Percentiles rank a stretch among this genome's conserved stretches.
These are phyloP conservation scores for Grammomys surdaster DNA, from an alignment of 2,113 vertebrate genomes.

Conservation along the genomic window DNA sequence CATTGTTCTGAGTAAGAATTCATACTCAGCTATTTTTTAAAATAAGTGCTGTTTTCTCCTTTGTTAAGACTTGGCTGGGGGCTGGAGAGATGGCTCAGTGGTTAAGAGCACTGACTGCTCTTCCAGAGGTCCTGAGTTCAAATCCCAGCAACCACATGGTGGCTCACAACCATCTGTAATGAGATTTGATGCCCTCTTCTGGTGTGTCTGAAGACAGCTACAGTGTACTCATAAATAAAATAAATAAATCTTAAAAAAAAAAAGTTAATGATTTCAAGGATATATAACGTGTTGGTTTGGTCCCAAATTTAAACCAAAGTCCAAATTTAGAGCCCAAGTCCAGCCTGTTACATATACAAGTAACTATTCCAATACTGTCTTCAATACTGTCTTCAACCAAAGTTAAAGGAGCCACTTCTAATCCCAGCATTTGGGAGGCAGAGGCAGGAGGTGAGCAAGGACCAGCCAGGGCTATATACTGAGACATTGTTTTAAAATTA, in stretches of 20 bases:
- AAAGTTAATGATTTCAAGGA: constrained; percentile 36
- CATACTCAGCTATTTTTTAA: constrained; percentile 1
- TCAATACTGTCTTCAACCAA: constrained; percentile 8
- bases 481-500: not conserved
- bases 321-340: constrained; percentile 20
- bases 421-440: not conserved
- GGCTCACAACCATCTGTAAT: no score
- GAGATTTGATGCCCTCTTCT: no score
- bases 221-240: no score
- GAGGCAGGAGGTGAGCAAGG: not conserved
- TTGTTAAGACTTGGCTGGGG: not conserved
- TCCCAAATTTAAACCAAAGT: not conserved
- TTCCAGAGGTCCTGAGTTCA: no score
- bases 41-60: not conserved
- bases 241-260: no score
- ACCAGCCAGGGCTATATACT: not conserved
- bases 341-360: constrained; percentile 5
- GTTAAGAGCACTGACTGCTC: no score
- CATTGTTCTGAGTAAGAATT: not conserved
- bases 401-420: not conserved
- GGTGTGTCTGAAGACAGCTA: no score
- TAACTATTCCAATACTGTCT: not conserved
- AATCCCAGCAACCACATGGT: no score
- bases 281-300: not conserved
- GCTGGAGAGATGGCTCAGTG: no score